Evolutionary conservation across 2,113 vertebrate species (phyloP).

Genomic region (Cisticola juncidis): DNA sequence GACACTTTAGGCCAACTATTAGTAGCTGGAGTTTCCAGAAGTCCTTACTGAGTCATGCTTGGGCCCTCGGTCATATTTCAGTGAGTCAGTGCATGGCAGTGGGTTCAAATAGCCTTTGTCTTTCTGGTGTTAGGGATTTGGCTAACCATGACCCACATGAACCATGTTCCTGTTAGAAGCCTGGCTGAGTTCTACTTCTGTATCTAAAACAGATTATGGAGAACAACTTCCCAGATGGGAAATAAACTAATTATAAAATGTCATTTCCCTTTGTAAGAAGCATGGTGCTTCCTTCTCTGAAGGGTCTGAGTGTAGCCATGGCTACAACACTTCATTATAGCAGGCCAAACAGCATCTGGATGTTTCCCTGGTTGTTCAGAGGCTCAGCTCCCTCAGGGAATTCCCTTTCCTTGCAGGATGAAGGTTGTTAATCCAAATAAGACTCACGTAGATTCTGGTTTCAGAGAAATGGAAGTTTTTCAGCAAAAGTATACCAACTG

Average conservation of each 20-base stretch:
- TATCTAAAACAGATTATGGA: neutral
- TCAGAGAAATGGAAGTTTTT: neutral
- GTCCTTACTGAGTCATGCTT: neutral
- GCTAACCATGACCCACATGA: neutral
- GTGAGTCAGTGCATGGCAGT: neutral
- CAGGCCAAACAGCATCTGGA: neutral
- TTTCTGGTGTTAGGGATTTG: neutral
- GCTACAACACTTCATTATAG: neutral
- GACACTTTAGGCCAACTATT: neutral
- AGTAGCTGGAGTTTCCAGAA: neutral
- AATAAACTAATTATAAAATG: neutral
- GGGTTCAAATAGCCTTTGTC: neutral
- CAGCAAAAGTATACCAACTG: neutral
- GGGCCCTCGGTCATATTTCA: neutral
- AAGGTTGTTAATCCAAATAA: neutral
- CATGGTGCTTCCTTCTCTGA: neutral
- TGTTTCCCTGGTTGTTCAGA: neutral
- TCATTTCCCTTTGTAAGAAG: neutral
- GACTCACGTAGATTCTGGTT: neutral
- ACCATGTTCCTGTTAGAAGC: neutral
- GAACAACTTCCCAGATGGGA: neutral
- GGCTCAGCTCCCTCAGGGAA: neutral
- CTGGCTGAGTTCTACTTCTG: neutral
- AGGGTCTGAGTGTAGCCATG: neutral
- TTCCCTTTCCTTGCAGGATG: neutral